These are phyloP conservation scores for Epinephelus lanceolatus DNA, from an alignment of 2,113 vertebrate genomes.

Conservation along the genomic window DNA sequence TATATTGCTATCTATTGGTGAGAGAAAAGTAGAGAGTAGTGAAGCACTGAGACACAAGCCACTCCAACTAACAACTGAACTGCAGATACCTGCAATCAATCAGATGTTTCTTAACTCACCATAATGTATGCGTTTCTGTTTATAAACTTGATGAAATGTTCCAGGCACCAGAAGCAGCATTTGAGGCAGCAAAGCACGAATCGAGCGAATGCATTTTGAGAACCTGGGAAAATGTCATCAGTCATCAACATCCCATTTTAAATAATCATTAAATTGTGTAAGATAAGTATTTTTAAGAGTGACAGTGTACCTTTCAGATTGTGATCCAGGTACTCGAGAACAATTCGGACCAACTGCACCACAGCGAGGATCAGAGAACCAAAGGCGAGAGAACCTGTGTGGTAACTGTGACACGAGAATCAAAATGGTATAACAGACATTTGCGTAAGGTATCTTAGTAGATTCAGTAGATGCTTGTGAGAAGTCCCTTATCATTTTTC, in stretches of 20 bases:
- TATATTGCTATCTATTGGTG: slow-evolving; percentile 93
- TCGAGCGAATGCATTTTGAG: slow-evolving; percentile 86
- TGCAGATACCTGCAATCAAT: not conserved
- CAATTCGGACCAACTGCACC: slow-evolving; percentile 89
- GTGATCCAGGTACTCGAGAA: slow-evolving; percentile 92
- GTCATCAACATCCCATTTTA: not conserved
- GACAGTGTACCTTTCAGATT: slow-evolving; percentile 89
- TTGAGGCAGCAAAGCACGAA: slow-evolving; percentile 93
- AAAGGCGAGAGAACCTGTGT: slow-evolving; percentile 96
- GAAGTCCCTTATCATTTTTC: not conserved
- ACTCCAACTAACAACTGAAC: not conserved
- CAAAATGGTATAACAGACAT: not conserved
- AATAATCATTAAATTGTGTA: not conserved
- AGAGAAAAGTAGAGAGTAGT: not conserved
- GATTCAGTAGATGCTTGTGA: not conserved
- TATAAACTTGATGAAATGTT: slow-evolving; percentile 94
- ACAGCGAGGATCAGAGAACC: slow-evolving; percentile 93
- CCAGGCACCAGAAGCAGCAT: slow-evolving; percentile 98
- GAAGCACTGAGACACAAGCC: not conserved
- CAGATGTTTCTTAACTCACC: slow-evolving; percentile 83
- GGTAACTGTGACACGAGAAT: slow-evolving; percentile 87
- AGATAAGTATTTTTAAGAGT: not conserved
- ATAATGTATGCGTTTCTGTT: slow-evolving; percentile 99
- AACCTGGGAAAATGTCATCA: slow-evolving; percentile 78
- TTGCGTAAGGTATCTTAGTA: accelerated